Base-by-base conservation (phyloP, 1,140 invertebrate genomes). In the Drosophila carrolli region DNA sequence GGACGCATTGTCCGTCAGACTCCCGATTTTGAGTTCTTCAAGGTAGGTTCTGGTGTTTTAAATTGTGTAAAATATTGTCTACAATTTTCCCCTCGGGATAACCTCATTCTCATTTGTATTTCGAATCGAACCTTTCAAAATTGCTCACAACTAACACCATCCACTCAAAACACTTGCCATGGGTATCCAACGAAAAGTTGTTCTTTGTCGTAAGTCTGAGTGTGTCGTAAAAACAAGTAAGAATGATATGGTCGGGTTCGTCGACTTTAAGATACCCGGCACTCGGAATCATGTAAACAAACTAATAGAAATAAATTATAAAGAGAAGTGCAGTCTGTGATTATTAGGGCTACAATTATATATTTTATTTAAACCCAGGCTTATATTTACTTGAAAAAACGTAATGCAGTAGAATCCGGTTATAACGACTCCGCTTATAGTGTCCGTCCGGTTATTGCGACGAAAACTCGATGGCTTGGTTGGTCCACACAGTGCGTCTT, bases 1-100 rank as follows among this genome's bases (percentile, higher is more conserved):
- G 93, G 94, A 14, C 92, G 91, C 19, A 93, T 94, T 41, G 81
- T 94, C 23, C 93, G 92, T 38, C 91, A 93, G 48, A 93, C 90
- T 10, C 88, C 92, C 4, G 92, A 93, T 7, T 95, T 94, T 81
- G 94, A 94, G 11, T 92, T 93, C 40, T 95, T 94, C 79, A 94
- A 94, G 82, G 93, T 93, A 81, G 75, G 76, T 80, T 29, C 13
- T 23, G n/a, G n/a, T 6, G 10, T 19, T 19, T 9, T 0, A n/a
- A 37, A 4, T 3, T n/a, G 2, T 37, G 13, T 41, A 40, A n/a
- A 32, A 13, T 29, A 35, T 23, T 13, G n/a, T 16, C 43, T n/a
- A 46, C 29, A 27, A 23, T 23, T 16, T 37, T 16, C 37, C 23
- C 5, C 35, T 13, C 4, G 16, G 44, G 53, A 40, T 70, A 85